Conservation (phyloP, 2,113 vertebrate genomes). For the Oncorhynchus keta region DNA sequence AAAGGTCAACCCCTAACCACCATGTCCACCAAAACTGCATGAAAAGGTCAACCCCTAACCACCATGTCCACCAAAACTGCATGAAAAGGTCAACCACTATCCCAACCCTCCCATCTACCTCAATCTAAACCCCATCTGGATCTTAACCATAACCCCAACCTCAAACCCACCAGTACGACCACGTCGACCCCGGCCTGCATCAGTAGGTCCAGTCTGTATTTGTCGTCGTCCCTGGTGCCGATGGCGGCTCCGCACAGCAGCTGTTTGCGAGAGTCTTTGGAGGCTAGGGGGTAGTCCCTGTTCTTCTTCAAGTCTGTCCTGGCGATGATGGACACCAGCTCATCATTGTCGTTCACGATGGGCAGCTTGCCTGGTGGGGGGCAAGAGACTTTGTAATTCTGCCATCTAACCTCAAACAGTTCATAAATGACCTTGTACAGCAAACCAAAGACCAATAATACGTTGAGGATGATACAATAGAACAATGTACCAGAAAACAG, state of each 20-base stretch:
- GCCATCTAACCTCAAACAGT: background rate
- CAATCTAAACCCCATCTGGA: background rate
- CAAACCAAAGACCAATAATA: background rate
- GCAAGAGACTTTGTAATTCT: too few relatives aligned
- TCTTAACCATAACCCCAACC: too few relatives aligned
- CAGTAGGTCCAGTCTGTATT: constrained; percentile 87
- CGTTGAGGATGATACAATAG: background rate
- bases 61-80: too few relatives aligned
- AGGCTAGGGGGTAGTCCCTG: constrained; percentile 89
- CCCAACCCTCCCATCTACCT: background rate
- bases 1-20: too few relatives aligned
- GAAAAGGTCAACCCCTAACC: too few relatives aligned
- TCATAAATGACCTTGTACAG: background rate
- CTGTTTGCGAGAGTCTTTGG: constrained; percentile 90
- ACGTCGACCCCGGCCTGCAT: constrained; percentile 87
- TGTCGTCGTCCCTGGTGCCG: constrained; percentile 90
- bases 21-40: too few relatives aligned
- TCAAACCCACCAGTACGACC: constrained; percentile 83
- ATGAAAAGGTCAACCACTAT: too few relatives aligned
- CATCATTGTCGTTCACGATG: constrained; percentile 88
- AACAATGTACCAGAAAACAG: background rate
- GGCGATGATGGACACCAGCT: constrained; percentile 90
- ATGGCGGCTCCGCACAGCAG: constrained; percentile 88
- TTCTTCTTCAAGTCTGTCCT: constrained; percentile 93
- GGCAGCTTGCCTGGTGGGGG: constrained; percentile 83